A percentile compares a stretch with the other conserved stretches of the same genome.
phyloP scores from a whole-genome alignment of 2,113 vertebrate genomes.

The Gracilinanus agilis region DNA sequence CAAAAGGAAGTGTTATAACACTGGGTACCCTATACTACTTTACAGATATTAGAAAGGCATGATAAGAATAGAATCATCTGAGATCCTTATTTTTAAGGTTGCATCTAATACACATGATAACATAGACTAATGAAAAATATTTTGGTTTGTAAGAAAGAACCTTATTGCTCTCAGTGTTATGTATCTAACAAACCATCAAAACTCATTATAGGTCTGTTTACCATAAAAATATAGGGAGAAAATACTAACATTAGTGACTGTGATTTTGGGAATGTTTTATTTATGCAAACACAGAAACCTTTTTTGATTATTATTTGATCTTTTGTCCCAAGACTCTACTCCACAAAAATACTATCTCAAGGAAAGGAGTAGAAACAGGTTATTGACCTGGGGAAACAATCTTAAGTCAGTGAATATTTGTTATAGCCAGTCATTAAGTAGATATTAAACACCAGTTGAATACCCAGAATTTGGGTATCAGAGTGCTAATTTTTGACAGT shows the following conservation, averaged over 20 bases:
- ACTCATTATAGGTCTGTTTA: accelerated
- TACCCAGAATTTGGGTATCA: not conserved
- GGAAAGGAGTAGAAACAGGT: not conserved
- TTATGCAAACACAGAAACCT: not conserved
- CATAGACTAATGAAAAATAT: conserved; percentile 45
- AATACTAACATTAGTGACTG: not conserved
- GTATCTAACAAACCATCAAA: not conserved
- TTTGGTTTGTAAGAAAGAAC: conserved; percentile 28
- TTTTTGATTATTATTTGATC: not conserved
- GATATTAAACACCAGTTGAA: not conserved
- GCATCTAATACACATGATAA: not conserved
- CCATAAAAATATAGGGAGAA: not conserved
- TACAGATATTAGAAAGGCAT: not conserved
- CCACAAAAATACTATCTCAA: not conserved
- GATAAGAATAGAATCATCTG: not conserved
- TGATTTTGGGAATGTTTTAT: conserved; percentile 33
- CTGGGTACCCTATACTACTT: not conserved
- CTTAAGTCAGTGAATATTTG: not conserved
- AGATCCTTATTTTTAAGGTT: not conserved
- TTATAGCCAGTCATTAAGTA: not conserved
- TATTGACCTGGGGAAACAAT: not conserved
- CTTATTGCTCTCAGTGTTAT: conserved; percentile 33
- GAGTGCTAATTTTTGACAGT: not conserved
- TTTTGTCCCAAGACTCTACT: not conserved
- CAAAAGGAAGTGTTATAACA: not conserved